A percentile compares a stretch with the other conserved stretches of the same genome.
These are phyloP conservation scores for Selenia dentaria DNA, from an alignment of 2,888 invertebrate genomes.

Conservation along the genomic window DNA sequence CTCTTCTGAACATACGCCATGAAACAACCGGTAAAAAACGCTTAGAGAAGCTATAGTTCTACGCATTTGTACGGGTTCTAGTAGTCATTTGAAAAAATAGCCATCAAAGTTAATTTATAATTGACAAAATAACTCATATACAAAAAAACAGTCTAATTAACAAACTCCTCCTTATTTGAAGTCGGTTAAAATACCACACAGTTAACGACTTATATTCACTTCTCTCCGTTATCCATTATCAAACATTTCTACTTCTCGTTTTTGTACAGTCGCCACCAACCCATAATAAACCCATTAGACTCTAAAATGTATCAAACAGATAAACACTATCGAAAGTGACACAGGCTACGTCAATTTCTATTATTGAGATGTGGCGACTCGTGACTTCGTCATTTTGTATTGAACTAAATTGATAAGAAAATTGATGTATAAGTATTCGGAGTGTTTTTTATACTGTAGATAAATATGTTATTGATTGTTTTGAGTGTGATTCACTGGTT, in stretches of 20 bases:
- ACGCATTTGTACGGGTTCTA: no score
- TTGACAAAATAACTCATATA: no score
- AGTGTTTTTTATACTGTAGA: neutral
- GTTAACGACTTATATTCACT: no score
- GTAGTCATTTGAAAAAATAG: no score
- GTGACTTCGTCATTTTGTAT: slow-evolving; percentile 4
- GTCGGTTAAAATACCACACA: no score
- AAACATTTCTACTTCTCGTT: neutral
- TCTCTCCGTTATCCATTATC: no score
- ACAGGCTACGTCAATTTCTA: slow-evolving; percentile 7
- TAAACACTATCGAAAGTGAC: slow-evolving; percentile 5
- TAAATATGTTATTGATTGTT: neutral
- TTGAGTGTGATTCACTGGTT: slow-evolving; percentile 5
- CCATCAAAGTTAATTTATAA: no score
- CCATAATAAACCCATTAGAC: slow-evolving; percentile 17
- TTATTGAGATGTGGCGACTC: neutral
- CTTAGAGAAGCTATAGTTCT: no score
- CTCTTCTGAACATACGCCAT: no score
- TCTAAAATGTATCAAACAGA: slow-evolving; percentile 19
- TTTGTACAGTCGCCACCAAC: neutral
- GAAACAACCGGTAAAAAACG: no score
- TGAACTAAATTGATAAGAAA: slow-evolving; percentile 5
- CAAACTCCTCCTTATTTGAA: no score
- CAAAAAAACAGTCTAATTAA: no score
- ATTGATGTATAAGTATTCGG: neutral